Evolutionary conservation across 1,140 invertebrate species (phyloP).

Genomic region (Dinothrombium tinctorium): DNA sequence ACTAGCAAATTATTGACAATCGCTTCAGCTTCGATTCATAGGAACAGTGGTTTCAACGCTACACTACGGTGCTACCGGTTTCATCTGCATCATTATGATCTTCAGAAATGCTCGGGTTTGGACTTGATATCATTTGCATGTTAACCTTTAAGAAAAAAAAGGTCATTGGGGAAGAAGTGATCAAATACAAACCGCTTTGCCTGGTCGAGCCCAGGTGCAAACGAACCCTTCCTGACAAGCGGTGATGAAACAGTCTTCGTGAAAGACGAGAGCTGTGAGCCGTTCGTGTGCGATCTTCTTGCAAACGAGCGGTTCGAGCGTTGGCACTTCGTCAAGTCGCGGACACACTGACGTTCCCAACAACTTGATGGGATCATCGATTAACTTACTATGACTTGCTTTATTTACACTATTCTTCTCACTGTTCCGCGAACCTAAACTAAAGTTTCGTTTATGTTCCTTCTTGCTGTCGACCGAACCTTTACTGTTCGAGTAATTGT

Average conservation of each 20-base stretch:
- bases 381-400: constrained; percentile 18
- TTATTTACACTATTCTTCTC: constrained; percentile 17
- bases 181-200: constrained; percentile 17
- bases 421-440: constrained; percentile 24
- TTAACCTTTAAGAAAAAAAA: neutral
- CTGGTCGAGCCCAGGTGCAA: constrained; percentile 86
- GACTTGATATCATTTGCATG: constrained; percentile 3
- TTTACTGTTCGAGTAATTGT: neutral
- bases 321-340: constrained; percentile 77
- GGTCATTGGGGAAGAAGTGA: neutral
- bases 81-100: neutral
- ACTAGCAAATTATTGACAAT: too few species aligned
- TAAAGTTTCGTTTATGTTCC: constrained; percentile 50
- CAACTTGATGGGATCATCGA: constrained; percentile 52
- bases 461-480: constrained; percentile 18
- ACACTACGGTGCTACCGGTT: constrained; percentile 2
- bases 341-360: constrained; percentile 77
- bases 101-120: constrained; percentile 3
- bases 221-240: constrained; percentile 95
- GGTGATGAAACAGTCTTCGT: constrained; percentile 84
- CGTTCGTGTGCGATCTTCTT: constrained; percentile 95
- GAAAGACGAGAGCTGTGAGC: constrained; percentile 75
- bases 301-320: constrained; percentile 84
- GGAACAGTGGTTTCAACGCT: too few species aligned
- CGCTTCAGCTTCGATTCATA: too few species aligned